A percentile compares a stretch with the other conserved stretches of the same genome.
These are phyloP conservation scores for Propsilocerus akamusi DNA, from an alignment of 1,140 invertebrate genomes.

Conservation along the genomic window DNA sequence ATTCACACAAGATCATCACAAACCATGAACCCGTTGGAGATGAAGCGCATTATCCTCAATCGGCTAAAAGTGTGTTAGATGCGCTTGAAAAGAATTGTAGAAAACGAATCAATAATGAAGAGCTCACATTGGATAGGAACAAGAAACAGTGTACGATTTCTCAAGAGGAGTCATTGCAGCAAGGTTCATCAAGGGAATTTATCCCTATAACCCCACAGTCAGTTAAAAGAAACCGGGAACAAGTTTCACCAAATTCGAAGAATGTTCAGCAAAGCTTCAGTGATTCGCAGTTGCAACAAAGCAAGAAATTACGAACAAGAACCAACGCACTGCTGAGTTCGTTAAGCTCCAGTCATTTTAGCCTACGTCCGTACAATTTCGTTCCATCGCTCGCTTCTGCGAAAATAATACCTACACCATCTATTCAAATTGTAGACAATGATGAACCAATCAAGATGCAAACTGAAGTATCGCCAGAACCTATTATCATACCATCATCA, in stretches of 20 bases:
- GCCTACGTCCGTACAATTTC: neutral
- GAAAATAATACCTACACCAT: too few relatives aligned
- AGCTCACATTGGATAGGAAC: neutral
- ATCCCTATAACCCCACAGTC: neutral
- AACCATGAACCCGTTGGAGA: neutral
- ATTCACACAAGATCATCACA: neutral
- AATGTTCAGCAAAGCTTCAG: too few relatives aligned
- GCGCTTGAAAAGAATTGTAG: constrained; percentile 1
- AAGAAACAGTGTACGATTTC: neutral
- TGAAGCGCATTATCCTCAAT: neutral
- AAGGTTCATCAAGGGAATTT: neutral
- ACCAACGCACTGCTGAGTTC: neutral
- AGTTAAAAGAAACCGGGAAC: neutral
- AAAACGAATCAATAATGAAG: neutral
- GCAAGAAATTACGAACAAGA: neutral
- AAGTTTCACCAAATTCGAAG: neutral
- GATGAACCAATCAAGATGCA: too few relatives aligned
- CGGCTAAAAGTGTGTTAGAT: neutral
- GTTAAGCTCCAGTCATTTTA: neutral
- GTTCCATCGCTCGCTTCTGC: too few relatives aligned
- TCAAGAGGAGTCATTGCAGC: neutral
- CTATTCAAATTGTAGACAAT: too few relatives aligned
- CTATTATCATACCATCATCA: too few relatives aligned
- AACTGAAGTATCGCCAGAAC: too few relatives aligned
- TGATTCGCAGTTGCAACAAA: neutral